Evolutionary conservation across 2,797 vertebrate genomes (phyloP), one percentile per base, ranked within the genome.

Genomic region (Sebastolobus altivelis): DNA sequence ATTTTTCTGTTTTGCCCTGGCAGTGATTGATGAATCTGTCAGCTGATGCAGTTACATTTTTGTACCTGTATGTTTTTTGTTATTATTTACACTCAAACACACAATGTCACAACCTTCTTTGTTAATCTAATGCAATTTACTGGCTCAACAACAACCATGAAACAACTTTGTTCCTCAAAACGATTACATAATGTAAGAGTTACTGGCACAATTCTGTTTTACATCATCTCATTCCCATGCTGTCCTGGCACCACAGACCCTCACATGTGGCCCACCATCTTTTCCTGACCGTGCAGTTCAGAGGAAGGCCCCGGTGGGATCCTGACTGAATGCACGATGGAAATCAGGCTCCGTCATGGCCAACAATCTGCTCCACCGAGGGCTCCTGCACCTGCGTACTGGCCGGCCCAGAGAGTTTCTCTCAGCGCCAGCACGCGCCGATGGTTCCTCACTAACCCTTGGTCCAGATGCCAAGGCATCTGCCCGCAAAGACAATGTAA

Each of bases 401-500:
- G 82, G 16, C 65, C 58, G 20, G 27, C 66, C 22, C 68, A 14
- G 27, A 55, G 29, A 11, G 11, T 43, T 69, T n/a, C 5, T 16
- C 75, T 70, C 49, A 1, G 72, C 2, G 67, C 80, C 71, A 62
- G 78, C 66, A 52, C 72, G 81, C 37, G 10, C 83, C 69, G 73
- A 85, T 69, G 84, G 84, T 65, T 77, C 65, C 82, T 77, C 40
- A 18, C 66, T 72, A 67, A 74, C 85, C 85, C 83, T 2, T 78
- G 65, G 75, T 84, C 78, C 93, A 91, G 91, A 92, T 93, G 91
- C 88, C 89, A 49, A 25, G 81, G 85, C 92, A 92, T 94, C 94
- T 94, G 92, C 83, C 73, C 59, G 27, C 75, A 81, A 73, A 85
- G 76, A 65, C 62, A 69, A 46, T 33, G 65, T 72, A 68, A 71